Evolutionary conservation across 2,113 vertebrate species (phyloP), one percentile per base, ranked within the genome.

Genomic region (Xyrauchen texanus): DNA sequence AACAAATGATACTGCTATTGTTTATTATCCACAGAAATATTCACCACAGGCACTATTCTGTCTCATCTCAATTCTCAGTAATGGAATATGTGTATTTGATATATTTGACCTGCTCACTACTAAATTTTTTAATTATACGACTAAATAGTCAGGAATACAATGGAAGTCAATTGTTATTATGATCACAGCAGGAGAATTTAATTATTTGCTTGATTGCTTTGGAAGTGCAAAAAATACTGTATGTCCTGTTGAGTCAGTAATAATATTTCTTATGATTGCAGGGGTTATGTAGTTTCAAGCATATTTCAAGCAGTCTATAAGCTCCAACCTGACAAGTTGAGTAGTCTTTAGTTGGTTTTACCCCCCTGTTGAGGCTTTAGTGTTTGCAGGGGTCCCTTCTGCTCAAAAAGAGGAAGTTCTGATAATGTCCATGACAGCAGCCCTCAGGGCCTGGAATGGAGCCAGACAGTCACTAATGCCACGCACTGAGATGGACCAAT

Each of bases 361-460:
- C 61, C 51, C 81, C 69, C 82, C 68, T 66, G 57, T 76, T 70
- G 66, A 60, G 76, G 34, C 76, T 77, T 42, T 42, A 51, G 69
- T 72, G 78, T 77, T 75, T 78, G 45, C 76, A 78, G 74, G 78
- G 63, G 64, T 62, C 72, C 81, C 64, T 73, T 67, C 51, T 82
- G 77, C 73, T 57, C 4, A 53, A 68, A 71, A 68, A 76, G 80
- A 72, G 76, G 84, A 85, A 83, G 81, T 81, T 66, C 52, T 77
- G 71, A 44, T 81, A 57, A 83, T 12, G 76, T 81, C 68, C 52
- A 15, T 79, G 70, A 83, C 70, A 64, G 70, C 84, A 68, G 61
- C 76, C 79, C 71, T 77, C 53, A n/a, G 76, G 76, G 73, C 52
- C 79, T 83, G 81, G 76, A 81, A 46, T 45, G 46, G 9, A 76